Evolutionary conservation across 2,888 invertebrate genomes (phyloP), one percentile per base, ranked within the genome.

Genomic region (Amaurobius ferox): DNA sequence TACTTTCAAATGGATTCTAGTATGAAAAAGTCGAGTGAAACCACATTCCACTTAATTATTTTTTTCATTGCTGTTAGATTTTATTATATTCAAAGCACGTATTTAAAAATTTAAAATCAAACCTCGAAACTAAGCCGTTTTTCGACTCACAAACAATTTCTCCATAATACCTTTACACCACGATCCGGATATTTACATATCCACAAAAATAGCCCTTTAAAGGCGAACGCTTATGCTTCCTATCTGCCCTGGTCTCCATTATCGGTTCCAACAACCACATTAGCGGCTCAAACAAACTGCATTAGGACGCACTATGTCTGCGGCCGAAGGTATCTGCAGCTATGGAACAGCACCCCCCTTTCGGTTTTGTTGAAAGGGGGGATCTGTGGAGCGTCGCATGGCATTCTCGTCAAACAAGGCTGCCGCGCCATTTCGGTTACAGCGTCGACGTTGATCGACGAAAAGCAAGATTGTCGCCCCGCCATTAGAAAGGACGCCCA

Each of bases 381-480:
- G 11, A 16, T 16, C n/a, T 16, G 9, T 2, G 6, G 44, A 16
- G 30, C 29, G 67, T 73, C 80, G 76, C 30, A 68, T 16, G 32
- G 61, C 29, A 70, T 81, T 62, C 70, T 1, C 70, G 40, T 71
- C 83, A 77, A 71, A 19, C n/a, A 6, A 35, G 29, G 64, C 23
- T 48, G 35, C 29, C 6, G 68, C 70, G 81, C 70, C 76, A 71
- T 66, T 71, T 72, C 68, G 32, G 29, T 64, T 66, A 19, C 55
- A 23, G 26, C 71, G 71, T 77, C 83, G 61, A 66, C 64, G 44
- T 35, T 32, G 19, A 26, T 77, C 55, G 64, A 16, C n/a, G 71
- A 64, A 83, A 83, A 83, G 74, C 66, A 71, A 26, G 9, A 48
- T 19, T 68, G 80, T 68, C 80, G 73, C 39, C 23, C 67, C 72